Base-by-base conservation (phyloP, 2,113 vertebrate genomes). In the Sinocyclocheilus anshuiensis region DNA sequence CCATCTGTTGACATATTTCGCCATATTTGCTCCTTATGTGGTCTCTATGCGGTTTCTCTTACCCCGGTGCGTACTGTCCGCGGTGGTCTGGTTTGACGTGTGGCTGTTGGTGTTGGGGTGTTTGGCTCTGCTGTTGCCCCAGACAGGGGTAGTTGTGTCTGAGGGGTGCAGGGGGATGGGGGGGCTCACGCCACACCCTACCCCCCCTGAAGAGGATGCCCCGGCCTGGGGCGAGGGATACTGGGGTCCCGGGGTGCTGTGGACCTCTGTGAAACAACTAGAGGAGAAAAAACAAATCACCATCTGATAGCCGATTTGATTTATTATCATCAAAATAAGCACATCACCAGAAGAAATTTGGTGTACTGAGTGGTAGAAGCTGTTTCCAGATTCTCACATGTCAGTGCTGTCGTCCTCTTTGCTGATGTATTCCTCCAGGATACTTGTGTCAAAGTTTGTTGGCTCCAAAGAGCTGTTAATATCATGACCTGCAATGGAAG, bases 341-440 rank as follows among this genome's bases (percentile, higher is more conserved):
- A 45, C n/a, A 48, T 50, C 12, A 76, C 7, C 39, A 76, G n/a
- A 48, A 15, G 10, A 24, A 48, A 39, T 67, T 29, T 7, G 63
- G 13, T 29, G 12, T 74, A 42, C 18, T 3, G 11, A 76, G 74
- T 20, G 45, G 74, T 33, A 29, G 45, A 33, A 33, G 24, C 29
- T 39, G 12, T n/a, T 61, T 39, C 57, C 18, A 22, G 33, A 13
- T 71, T 96, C 97, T 98, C 92, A 99, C 98, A 99, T 99, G 91
- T 99, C 98, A 3, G 97, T 93, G 61, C 97, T 98, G 94, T 96
- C 95, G 90, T 99, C 98, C 90, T 99, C 98, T 94, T 99, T 99
- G 96, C 97, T 97, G 94, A 99, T 99, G 93, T 99, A 99, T 91
- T 99, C 98, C 93, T 99, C 98, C 96, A 99, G 95, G 92, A 99